phyloP scores from a whole-genome alignment of 2,888 invertebrate species.

The Ennomos quercinarius region DNA sequence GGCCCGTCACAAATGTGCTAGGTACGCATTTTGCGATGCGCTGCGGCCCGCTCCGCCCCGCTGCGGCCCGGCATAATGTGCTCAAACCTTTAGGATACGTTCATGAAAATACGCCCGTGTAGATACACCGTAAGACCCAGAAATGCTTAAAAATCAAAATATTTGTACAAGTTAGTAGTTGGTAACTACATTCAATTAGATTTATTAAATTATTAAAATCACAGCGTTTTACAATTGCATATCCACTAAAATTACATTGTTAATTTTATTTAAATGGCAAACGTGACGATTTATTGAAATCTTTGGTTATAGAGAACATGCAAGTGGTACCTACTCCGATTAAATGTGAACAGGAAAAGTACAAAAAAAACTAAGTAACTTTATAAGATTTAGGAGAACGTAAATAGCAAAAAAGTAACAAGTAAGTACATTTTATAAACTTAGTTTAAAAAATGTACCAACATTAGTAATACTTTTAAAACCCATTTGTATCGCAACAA shows the following conservation, averaged over 20 bases:
- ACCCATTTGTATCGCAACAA: too few species aligned
- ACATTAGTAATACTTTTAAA: too few species aligned
- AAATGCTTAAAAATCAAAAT: slow-evolving; percentile 39
- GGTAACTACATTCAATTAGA: slow-evolving; percentile 14
- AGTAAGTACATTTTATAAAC: too few species aligned
- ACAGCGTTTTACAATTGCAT: slow-evolving; percentile 40
- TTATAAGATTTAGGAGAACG: too few species aligned
- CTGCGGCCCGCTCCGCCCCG: too few species aligned
- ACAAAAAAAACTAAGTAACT: neutral
- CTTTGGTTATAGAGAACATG: slow-evolving; percentile 41
- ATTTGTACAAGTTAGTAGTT: slow-evolving; percentile 27
- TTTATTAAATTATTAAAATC: slow-evolving; percentile 14
- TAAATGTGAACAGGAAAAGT: slow-evolving; percentile 24
- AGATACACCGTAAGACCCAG: slow-evolving; percentile 9
- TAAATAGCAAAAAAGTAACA: too few species aligned
- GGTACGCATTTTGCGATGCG: too few species aligned
- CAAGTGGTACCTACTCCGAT: slow-evolving; percentile 14
- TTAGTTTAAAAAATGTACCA: too few species aligned
- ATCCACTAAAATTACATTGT: slow-evolving; percentile 8
- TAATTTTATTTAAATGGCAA: slow-evolving; percentile 17
- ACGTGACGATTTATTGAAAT: slow-evolving; percentile 19
- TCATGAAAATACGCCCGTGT: slow-evolving; percentile 15
- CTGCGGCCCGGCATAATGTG: too few species aligned
- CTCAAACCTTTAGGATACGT: too few species aligned
- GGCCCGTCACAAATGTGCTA: too few species aligned